These are phyloP conservation scores for Neodiprion lecontei DNA, from an alignment of 1,140 invertebrate species.

Conservation along the genomic window DNA sequence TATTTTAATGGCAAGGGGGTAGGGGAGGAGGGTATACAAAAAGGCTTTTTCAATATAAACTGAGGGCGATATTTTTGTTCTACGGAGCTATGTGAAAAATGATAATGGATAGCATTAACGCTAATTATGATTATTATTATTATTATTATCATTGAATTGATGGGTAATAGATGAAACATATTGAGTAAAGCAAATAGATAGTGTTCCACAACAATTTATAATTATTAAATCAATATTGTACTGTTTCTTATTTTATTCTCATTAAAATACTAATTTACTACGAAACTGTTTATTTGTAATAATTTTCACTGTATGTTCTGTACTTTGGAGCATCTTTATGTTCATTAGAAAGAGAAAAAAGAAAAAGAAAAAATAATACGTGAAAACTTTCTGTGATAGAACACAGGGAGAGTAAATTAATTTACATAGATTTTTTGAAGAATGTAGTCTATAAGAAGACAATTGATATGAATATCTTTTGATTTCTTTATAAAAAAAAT, in stretches of 20 bases:
- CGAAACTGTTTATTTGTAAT: constrained; percentile 29
- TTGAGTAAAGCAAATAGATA: constrained; percentile 47
- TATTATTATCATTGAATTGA: constrained; percentile 53
- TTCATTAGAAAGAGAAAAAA: constrained; percentile 7
- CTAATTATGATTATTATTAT: constrained; percentile 47
- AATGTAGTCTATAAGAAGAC: not conserved
- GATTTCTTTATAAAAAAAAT: not conserved
- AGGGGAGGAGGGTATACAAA: constrained; percentile 23
- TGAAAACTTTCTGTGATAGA: constrained; percentile 4
- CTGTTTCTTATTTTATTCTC: constrained; percentile 60
- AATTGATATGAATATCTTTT: constrained; percentile 8
- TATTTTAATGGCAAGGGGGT: constrained; percentile 19
- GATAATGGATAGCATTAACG: constrained; percentile 36
- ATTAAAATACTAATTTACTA: constrained; percentile 54
- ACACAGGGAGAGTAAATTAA: not conserved
- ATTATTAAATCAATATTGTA: constrained; percentile 57
- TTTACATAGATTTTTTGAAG: not conserved
- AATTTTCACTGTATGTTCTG: constrained; percentile 8
- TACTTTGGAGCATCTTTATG: constrained; percentile 6
- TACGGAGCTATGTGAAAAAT: constrained; percentile 42
- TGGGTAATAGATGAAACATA: constrained; percentile 43
- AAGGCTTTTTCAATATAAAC: constrained; percentile 52
- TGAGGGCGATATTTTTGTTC: constrained; percentile 54
- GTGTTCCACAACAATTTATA: constrained; percentile 53
- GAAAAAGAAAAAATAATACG: constrained; percentile 10